A percentile compares a stretch with the other conserved stretches of the same genome.
Conservation (phyloP, 2,113 vertebrate genomes). For the Origma solitaria region DNA sequence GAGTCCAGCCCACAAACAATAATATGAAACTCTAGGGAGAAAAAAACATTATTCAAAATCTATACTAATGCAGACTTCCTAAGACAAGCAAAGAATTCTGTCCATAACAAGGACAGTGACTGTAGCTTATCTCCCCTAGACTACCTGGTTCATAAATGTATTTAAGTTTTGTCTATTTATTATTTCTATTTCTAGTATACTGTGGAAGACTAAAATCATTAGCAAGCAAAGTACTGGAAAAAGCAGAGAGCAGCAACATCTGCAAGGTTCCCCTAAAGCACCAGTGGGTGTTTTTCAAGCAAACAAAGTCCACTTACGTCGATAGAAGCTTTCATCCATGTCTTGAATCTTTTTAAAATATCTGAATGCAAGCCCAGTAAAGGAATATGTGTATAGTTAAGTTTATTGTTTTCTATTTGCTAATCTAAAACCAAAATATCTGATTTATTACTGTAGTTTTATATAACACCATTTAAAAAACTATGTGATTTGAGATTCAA, state of each 20-base stretch:
- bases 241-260: neutral
- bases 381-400: slow-evolving; percentile 50
- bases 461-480: neutral
- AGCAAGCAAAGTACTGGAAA: neutral
- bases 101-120: neutral
- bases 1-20: slow-evolving; percentile 97
- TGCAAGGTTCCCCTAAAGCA: neutral
- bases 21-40: slow-evolving; percentile 87
- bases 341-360: slow-evolving; percentile 98
- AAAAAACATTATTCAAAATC: neutral
- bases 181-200: neutral
- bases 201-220: neutral
- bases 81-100: neutral
- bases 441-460: neutral
- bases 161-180: neutral
- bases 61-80: neutral
- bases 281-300: neutral
- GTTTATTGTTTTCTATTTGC: neutral
- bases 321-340: slow-evolving; percentile 91
- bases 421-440: neutral
- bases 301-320: slow-evolving; percentile 78
- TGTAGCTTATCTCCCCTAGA: neutral
- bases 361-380: slow-evolving; percentile 69
- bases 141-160: neutral
- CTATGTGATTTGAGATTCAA: neutral